Conservation (phyloP, 2,113 vertebrate species). For the Sialia sialis region DNA sequence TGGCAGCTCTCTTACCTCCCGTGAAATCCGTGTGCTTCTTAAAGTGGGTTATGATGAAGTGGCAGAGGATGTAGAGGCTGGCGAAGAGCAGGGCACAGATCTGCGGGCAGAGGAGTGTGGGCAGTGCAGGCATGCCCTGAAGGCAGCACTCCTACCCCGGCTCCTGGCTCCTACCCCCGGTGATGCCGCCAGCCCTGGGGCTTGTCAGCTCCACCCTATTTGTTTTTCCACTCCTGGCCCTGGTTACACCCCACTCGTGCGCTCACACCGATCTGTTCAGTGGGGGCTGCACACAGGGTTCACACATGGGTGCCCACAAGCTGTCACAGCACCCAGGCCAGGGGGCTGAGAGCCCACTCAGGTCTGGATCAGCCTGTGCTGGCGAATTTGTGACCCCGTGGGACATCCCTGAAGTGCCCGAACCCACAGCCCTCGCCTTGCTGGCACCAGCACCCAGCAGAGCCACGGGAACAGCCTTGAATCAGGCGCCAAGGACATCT, state of each 20-base stretch:
- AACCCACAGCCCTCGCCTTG: background rate
- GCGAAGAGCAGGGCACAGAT: constrained; percentile 91
- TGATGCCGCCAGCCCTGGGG: background rate
- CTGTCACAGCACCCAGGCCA: background rate
- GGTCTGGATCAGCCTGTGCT: background rate
- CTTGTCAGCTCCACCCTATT: background rate
- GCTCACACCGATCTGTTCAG: background rate
- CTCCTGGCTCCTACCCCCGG: background rate
- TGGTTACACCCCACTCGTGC: background rate
- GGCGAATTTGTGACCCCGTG: background rate
- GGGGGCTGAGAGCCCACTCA: background rate
- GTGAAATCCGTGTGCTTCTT: constrained; percentile 91
- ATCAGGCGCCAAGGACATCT: background rate
- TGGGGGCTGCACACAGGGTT: background rate
- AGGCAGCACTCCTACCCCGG: background rate
- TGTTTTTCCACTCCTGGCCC: background rate
- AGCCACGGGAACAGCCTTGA: background rate
- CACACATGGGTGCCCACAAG: background rate
- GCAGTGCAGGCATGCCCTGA: rapidly evolving
- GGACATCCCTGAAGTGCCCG: rapidly evolving
- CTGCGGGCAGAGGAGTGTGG: constrained; percentile 57
- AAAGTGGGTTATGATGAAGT: constrained; percentile 90
- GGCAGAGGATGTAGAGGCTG: constrained; percentile 91
- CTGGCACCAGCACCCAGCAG: background rate
- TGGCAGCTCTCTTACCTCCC: constrained; percentile 73